A percentile compares a stretch with the other conserved stretches of the same genome.
Evolutionary conservation across 2,888 invertebrate genomes (phyloP).

Genomic region (Antheraea assamensis): DNA sequence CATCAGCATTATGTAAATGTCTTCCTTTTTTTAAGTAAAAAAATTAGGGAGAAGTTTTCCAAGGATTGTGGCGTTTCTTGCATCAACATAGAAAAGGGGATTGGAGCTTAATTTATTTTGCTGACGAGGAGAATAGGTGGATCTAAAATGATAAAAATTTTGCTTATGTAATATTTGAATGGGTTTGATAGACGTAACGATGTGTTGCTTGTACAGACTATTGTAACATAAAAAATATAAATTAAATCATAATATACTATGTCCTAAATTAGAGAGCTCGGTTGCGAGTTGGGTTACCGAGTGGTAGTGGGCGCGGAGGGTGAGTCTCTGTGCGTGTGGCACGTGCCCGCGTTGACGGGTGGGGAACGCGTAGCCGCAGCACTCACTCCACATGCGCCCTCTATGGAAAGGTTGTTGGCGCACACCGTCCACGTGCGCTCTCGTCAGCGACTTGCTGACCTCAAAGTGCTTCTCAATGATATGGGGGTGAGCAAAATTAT

Average conservation of each 20-base stretch:
- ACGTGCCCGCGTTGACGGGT: constrained; percentile 83
- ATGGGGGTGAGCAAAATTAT: constrained; percentile 68
- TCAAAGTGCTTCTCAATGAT: constrained; percentile 88
- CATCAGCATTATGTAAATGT: too few species aligned
- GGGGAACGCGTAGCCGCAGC: constrained; percentile 84
- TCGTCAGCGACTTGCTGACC: constrained; percentile 90
- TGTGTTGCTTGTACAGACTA: neutral
- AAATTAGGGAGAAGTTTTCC: too few species aligned
- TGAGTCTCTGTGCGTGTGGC: constrained; percentile 78
- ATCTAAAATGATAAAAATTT: too few species aligned
- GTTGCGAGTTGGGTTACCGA: constrained; percentile 93
- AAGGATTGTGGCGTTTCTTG: too few species aligned
- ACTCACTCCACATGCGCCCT: constrained; percentile 94
- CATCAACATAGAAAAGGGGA: too few species aligned
- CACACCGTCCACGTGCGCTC: constrained; percentile 97
- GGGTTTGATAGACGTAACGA: too few species aligned
- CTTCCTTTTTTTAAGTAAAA: too few species aligned
- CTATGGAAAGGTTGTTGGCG: constrained; percentile 96
- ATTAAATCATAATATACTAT: neutral
- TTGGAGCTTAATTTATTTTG: too few species aligned
- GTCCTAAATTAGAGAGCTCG: constrained; percentile 81
- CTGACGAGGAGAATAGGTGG: too few species aligned
- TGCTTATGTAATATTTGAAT: too few species aligned
- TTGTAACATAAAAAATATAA: neutral
- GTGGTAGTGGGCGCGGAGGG: constrained; percentile 93